Conservation (phyloP, 2,888 invertebrate genomes). For the Eremobia ochroleuca region DNA sequence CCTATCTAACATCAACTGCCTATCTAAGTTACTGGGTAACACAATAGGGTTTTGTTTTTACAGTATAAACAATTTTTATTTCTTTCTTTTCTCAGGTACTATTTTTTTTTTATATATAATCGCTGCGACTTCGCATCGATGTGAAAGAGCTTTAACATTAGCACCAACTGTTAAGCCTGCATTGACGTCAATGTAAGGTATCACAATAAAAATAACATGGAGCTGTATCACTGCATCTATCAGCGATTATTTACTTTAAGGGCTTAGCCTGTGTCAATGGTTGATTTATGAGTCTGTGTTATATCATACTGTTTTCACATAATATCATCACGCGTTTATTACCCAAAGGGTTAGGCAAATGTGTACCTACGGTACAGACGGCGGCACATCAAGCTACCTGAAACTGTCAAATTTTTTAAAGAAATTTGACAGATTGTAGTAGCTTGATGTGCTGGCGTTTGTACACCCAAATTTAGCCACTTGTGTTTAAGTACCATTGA, state of each 20-base stretch:
- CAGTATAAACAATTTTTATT: no score
- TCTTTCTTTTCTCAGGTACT: no score
- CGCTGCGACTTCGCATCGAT: not conserved
- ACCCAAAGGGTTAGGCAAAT: no score
- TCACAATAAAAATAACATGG: conserved; percentile 22
- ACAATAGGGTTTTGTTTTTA: no score
- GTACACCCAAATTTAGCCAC: not conserved
- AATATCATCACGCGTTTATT: no score
- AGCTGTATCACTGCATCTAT: conserved; percentile 11
- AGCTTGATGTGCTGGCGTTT: no score
- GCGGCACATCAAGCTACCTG: no score
- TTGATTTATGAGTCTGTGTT: not conserved
- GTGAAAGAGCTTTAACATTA: conserved; percentile 13
- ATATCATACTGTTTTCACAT: not conserved
- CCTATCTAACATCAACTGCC: no score
- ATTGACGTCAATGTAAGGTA: conserved; percentile 41
- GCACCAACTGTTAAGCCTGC: not conserved
- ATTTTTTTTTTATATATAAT: not conserved
- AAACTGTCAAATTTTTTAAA: no score
- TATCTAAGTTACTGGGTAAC: no score
- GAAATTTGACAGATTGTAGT: no score
- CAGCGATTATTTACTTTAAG: conserved; percentile 7
- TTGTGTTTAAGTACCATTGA: not conserved
- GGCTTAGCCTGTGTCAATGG: conserved; percentile 18
- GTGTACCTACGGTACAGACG: no score